Evolutionary conservation across 2,797 vertebrate species (phyloP), one percentile per base, ranked within the genome.

Genomic region (Nannoperca obscura): DNA sequence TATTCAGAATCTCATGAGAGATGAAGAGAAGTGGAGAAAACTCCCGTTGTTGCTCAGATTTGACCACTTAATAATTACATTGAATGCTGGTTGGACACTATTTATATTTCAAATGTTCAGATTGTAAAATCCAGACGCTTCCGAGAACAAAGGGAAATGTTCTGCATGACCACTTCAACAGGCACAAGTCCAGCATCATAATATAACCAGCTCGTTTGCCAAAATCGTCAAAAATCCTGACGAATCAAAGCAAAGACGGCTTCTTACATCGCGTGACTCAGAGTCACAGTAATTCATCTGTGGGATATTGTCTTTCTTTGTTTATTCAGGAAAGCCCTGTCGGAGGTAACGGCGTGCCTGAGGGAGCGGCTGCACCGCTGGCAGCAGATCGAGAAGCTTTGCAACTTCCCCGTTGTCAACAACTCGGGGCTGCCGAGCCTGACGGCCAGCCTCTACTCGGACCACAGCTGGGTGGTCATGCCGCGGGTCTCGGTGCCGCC

Each of bases 381-480:
- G 98, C 98, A 99, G 55, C 97, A 99, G 93, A 99, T 99, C 62
- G 98, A 99, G 94, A 99, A 97, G 92, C 96, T 99, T 14, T 99
- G 98, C 52, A 96, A 97, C 66, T 99, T 99, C 91, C 97, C 97
- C 36, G 95, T 99, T 7, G 97, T 98, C 10, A 96, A 97, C 86
- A 99, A 99, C 92, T 97, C 97, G 0, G 98, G 98, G 19, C 93
- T 99, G 60, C 97, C 98, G 24, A 99, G 95, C 87, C 91, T 99
- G 82, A 99, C 97, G 1, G 97, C 98, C 53, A 97, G 97, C 20
- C 96, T 99, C 14, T 99, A 99, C 91, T 97, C 97, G 0, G 98
- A 99, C 87, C 98, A 98, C 94, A 99, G 98, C 93, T 99, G 98
- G 98, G 97, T 99, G 86, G 98, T 99, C 65, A 98, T 99, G 97